These are phyloP conservation scores for Gallinago paraguaiae DNA, from an alignment of 2,113 vertebrate species.

Conservation along the genomic window DNA sequence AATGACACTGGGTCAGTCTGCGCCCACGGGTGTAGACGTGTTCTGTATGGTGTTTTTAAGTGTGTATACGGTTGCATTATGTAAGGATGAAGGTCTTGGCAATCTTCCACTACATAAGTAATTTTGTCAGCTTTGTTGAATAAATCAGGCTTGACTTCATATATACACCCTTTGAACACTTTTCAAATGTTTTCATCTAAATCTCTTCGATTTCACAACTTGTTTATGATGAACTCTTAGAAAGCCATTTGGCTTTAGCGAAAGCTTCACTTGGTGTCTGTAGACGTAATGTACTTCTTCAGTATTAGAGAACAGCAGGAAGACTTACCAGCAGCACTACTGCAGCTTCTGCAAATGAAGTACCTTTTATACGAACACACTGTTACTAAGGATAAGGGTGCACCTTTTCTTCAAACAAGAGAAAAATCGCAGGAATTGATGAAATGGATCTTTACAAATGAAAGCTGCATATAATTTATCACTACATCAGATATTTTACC, in stretches of 20 bases:
- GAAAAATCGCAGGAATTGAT: neutral
- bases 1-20: neutral
- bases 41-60: neutral
- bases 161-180: neutral
- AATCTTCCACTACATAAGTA: slow-evolving; percentile 19
- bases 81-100: neutral
- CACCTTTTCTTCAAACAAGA: neutral
- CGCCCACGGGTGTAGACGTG: neutral
- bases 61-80: neutral
- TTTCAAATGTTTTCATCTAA: slow-evolving; percentile 32
- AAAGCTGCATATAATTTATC: neutral
- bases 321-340: neutral
- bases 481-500: neutral
- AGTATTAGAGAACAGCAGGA: neutral
- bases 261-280: neutral
- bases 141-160: slow-evolving; percentile 18
- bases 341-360: neutral
- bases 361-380: neutral
- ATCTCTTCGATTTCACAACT: neutral
- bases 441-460: neutral
- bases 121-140: slow-evolving; percentile 1
- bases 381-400: neutral
- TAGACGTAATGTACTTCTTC: neutral
- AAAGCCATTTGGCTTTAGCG: neutral
- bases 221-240: neutral